phyloP scores from a whole-genome alignment of 2,797 vertebrate species.

The Margarornis squamiger region DNA sequence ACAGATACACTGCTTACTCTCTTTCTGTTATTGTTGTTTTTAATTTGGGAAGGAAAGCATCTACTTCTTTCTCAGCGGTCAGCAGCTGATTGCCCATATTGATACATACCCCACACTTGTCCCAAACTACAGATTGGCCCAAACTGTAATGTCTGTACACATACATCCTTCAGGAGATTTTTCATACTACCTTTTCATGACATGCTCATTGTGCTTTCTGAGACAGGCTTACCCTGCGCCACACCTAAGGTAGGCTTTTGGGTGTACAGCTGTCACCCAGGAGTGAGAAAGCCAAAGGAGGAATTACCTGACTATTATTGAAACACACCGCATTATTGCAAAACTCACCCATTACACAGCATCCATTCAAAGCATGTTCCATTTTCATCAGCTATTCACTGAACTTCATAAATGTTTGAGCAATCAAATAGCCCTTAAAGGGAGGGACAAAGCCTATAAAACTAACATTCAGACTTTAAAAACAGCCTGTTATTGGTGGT shows the following conservation, averaged over 20 bases:
- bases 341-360: background rate
- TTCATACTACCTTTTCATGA: background rate
- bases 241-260: accelerated
- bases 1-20: background rate
- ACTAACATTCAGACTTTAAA: background rate
- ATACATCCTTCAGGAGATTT: background rate
- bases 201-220: background rate
- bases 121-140: background rate
- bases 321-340: background rate
- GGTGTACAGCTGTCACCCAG: background rate
- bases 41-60: background rate
- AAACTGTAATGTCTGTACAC: background rate
- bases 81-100: background rate
- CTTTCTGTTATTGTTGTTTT: background rate
- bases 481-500: background rate
- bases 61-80: background rate
- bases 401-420: background rate
- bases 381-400: background rate
- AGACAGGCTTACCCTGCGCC: background rate
- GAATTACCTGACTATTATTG: background rate
- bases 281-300: background rate
- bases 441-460: background rate
- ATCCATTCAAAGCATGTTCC: background rate
- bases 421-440: background rate
- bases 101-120: background rate